Evolutionary conservation across 2,113 vertebrate genomes (phyloP).

Genomic region (Balaeniceps rex): DNA sequence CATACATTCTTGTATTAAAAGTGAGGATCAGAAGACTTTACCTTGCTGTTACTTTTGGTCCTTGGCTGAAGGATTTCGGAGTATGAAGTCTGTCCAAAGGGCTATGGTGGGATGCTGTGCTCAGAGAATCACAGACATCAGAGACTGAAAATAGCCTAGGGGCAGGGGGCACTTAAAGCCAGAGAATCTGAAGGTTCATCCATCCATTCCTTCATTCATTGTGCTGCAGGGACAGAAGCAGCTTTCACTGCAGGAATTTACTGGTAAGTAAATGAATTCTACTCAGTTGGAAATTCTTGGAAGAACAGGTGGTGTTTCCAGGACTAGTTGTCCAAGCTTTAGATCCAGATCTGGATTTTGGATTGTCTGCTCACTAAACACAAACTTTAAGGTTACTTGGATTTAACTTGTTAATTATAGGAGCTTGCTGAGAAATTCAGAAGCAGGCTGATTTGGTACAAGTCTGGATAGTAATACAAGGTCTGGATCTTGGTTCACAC

Average conservation of each 20-base stretch:
- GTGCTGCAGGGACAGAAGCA: not conserved
- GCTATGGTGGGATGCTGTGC: not conserved
- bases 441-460: not conserved
- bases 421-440: not conserved
- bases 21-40: not conserved
- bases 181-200: not conserved
- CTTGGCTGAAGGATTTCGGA: not conserved
- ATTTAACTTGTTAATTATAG: not conserved
- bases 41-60: not conserved
- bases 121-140: not conserved
- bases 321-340: not conserved
- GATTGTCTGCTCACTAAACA: not conserved
- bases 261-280: not conserved
- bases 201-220: not conserved
- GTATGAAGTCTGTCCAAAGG: not conserved
- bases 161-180: not conserved
- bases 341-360: not conserved
- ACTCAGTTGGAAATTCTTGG: not conserved
- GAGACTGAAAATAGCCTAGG: not conserved
- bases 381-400: not conserved
- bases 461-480: not conserved
- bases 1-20: not conserved
- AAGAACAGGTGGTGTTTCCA: not conserved
- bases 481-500: not conserved
- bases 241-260: not conserved